Base-by-base conservation (phyloP, 2,888 invertebrate genomes). In the Drosophila emarginata region DNA sequence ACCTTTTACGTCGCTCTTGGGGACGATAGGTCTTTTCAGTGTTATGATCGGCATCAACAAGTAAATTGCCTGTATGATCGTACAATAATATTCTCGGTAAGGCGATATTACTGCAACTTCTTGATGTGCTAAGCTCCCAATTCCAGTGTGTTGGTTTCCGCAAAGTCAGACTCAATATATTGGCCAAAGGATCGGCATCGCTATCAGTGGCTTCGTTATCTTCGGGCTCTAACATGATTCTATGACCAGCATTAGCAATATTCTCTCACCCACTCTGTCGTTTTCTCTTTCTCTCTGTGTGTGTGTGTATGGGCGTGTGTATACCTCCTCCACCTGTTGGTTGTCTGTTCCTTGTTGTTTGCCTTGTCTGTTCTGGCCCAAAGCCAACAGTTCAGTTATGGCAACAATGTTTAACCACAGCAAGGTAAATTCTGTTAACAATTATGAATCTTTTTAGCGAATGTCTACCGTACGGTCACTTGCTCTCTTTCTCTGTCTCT, bases 101-200 rank as follows among this genome's bases (percentile, higher is more conserved):
- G 28, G 92, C 89, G 63, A 94, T 93, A 77, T 93, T 93, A 28
- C 93, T 93, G 57, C 93, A 93, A 53, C 94, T 94, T 78, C 93
- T 93, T 28, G 93, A 94, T 2, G 94, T 94, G 28, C 93, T 93
- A 74, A 94, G 79, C 82, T 94, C 93, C 93, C 94, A 94, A 76
- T 93, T 93, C 93, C 94, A 94, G 68, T 91, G 91, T 68, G 91
- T 91, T 0, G 94, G 94, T 76, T 94, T 94, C 74, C 92, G 92
- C 64, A 94, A 86, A 81, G 93, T 92, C 21, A 94, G 86, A 61
- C 92, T 92, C 1, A 94, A 92, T 40, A 93, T 89, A 75, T 93
- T 93, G 15, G 87, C 80, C 36, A 90, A 69, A 4, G 87, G 78
- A 75, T 90, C 89, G 18, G 79, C 75, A n/a, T 80, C 77, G 2